These are phyloP conservation scores for Apodemia duryi DNA, from an alignment of 2,888 invertebrate genomes.

Conservation along the genomic window DNA sequence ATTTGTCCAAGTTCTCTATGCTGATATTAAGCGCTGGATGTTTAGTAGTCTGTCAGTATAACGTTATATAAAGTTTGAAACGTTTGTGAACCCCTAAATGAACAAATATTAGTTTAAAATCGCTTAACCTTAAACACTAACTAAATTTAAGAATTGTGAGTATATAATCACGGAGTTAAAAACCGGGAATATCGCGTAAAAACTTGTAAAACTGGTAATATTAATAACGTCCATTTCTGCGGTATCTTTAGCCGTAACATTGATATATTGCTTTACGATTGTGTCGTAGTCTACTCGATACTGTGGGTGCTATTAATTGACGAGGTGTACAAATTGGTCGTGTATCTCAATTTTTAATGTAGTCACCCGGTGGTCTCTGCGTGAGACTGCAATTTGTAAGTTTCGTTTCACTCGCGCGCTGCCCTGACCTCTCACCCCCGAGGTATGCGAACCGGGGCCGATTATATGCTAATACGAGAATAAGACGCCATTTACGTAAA, in stretches of 20 bases:
- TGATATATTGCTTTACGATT: conserved; percentile 31
- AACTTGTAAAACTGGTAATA: conserved; percentile 52
- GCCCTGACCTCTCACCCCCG: conserved; percentile 49
- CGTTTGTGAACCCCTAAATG: not conserved
- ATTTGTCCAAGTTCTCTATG: too few relatives aligned
- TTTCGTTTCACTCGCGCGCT: conserved; percentile 36
- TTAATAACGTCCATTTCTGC: conserved; percentile 41
- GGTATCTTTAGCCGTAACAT: conserved; percentile 28
- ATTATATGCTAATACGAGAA: conserved; percentile 63
- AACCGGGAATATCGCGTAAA: conserved; percentile 22
- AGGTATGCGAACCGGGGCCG: conserved; percentile 37
- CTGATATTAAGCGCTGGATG: too few relatives aligned
- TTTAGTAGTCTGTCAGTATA: too few relatives aligned
- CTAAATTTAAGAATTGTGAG: not conserved
- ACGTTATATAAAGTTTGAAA: too few relatives aligned
- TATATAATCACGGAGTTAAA: not conserved
- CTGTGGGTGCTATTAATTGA: conserved; percentile 28
- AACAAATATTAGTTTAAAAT: not conserved
- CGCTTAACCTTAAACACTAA: not conserved
- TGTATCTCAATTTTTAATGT: conserved; percentile 30
- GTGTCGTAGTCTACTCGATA: conserved; percentile 26
- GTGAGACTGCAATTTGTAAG: conserved; percentile 64
- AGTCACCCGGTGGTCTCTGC: conserved; percentile 41
- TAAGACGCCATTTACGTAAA: conserved; percentile 48
- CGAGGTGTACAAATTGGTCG: conserved; percentile 26